Evolutionary conservation across 2,888 invertebrate genomes (phyloP).

Genomic region (Ceraclea dissimilis): DNA sequence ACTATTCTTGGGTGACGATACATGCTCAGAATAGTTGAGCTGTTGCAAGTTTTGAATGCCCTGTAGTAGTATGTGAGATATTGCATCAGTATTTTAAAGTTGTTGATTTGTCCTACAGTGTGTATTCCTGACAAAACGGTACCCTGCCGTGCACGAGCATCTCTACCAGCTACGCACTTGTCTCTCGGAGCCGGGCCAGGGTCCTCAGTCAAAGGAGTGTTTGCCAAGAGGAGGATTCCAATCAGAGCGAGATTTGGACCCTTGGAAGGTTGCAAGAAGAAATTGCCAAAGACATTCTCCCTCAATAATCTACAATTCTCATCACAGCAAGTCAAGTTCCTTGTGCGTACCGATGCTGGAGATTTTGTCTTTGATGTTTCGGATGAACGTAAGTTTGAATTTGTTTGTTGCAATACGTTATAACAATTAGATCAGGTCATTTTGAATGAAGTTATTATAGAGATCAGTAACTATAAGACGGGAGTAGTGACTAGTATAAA

Average conservation of each 20-base stretch:
- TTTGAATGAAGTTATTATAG: too few relatives aligned
- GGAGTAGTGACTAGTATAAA: too few relatives aligned
- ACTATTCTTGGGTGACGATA: too few relatives aligned
- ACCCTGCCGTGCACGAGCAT: constrained; percentile 68
- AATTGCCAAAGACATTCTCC: neutral
- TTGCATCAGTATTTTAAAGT: neutral
- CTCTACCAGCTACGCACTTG: constrained; percentile 61
- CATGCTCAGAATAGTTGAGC: too few relatives aligned
- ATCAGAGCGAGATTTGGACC: constrained; percentile 73
- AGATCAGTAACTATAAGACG: too few relatives aligned
- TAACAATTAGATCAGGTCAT: too few relatives aligned
- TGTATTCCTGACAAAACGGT: constrained; percentile 61
- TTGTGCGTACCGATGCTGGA: constrained; percentile 27
- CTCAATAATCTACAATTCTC: neutral
- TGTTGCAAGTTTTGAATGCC: too few relatives aligned
- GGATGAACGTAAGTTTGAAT: constrained; percentile 51
- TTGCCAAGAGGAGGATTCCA: constrained; percentile 61
- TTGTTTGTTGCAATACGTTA: too few relatives aligned
- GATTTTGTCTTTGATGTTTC: constrained; percentile 46
- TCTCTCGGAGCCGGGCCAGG: constrained; percentile 32
- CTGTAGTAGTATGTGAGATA: too few relatives aligned
- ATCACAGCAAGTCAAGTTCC: constrained; percentile 21
- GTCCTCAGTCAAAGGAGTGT: constrained; percentile 42
- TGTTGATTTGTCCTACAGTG: constrained; percentile 28
- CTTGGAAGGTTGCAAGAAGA: constrained; percentile 49